Conservation (phyloP, 2,888 invertebrate species). For the Drosophila ezoana region DNA sequence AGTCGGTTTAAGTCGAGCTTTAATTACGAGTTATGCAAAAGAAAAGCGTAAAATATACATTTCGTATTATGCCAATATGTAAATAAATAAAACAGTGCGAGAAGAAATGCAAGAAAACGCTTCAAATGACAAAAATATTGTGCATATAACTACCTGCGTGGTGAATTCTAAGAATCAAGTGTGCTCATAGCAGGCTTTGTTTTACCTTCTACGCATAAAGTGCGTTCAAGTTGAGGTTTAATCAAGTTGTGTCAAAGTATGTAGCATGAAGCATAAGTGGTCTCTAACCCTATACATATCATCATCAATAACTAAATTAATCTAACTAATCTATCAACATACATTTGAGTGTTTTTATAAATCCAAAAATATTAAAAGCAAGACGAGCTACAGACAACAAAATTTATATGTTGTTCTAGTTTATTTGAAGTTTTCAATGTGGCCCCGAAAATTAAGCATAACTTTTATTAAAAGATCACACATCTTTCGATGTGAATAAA, state of each 20-base stretch:
- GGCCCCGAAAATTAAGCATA: too few species aligned
- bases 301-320: not conserved
- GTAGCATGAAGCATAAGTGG: not conserved
- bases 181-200: not conserved
- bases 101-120: not conserved
- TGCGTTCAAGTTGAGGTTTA: not conserved
- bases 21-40: not conserved
- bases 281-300: not conserved
- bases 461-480: too few species aligned
- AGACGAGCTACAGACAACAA: too few species aligned
- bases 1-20: not conserved
- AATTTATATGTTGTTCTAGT: too few species aligned
- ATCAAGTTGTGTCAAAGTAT: not conserved
- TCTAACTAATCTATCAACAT: not conserved
- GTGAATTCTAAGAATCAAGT: slow-evolving; percentile 3
- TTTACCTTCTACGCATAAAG: not conserved
- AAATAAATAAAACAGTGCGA: slow-evolving; percentile 1
- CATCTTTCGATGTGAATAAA: too few species aligned
- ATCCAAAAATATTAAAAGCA: too few species aligned
- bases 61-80: not conserved
- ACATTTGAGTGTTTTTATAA: too few species aligned
- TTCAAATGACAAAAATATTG: slow-evolving; percentile 4
- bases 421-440: too few species aligned
- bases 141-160: not conserved
- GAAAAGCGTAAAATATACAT: too few species aligned